Evolutionary conservation across 1,140 invertebrate species (phyloP).

Genomic region (Thaumatotibia leucotreta): DNA sequence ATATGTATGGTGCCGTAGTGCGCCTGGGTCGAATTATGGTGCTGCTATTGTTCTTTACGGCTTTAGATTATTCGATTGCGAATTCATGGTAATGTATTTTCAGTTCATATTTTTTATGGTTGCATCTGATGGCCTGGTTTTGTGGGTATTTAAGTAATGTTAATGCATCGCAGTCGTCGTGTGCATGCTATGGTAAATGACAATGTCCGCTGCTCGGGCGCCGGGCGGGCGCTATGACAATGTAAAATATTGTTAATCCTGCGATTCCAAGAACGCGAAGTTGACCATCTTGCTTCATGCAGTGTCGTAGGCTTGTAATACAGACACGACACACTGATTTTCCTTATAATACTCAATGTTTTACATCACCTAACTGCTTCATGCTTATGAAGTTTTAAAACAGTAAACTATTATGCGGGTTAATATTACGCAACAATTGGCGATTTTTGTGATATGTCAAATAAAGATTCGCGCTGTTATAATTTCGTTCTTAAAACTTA

Average conservation of each 20-base stretch:
- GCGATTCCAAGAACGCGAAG: slow-evolving; percentile 25
- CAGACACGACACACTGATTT: neutral
- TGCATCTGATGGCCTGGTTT: slow-evolving; percentile 35
- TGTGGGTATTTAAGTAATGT: slow-evolving; percentile 19
- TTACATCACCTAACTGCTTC: neutral
- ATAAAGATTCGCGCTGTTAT: too few relatives aligned
- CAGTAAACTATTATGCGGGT: too few relatives aligned
- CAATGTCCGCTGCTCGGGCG: slow-evolving; percentile 15
- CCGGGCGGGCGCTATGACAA: slow-evolving; percentile 22
- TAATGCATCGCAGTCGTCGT: slow-evolving; percentile 23
- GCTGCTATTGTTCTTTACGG: slow-evolving; percentile 13
- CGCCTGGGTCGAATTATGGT: slow-evolving; percentile 7
- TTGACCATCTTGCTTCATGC: neutral
- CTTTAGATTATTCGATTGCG: slow-evolving; percentile 27
- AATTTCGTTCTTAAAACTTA: neutral
- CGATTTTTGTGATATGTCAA: too few relatives aligned
- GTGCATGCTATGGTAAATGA: neutral
- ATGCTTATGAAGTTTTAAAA: neutral
- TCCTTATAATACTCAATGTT: neutral
- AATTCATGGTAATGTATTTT: slow-evolving; percentile 28
- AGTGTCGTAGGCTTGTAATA: neutral
- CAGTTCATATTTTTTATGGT: slow-evolving; percentile 17
- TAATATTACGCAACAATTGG: too few relatives aligned
- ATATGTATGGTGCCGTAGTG: neutral
- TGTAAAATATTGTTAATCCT: slow-evolving; percentile 25